Conservation (phyloP, 2,888 invertebrate genomes). For the Papilio demoleus region DNA sequence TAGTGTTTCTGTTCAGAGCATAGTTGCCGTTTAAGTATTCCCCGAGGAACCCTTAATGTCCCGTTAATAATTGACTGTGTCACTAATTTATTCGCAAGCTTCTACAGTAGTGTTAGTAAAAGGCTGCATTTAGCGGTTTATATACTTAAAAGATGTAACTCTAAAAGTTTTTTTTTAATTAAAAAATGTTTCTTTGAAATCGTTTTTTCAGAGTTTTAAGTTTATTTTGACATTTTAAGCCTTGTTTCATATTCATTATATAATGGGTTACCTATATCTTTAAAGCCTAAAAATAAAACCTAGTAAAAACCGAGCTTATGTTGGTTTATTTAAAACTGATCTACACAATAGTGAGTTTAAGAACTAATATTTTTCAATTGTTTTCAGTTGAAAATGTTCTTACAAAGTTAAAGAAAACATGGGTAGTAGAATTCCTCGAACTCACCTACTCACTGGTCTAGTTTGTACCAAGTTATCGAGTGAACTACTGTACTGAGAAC, state of each 20-base stretch:
- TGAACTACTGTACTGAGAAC: background rate
- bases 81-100: constrained; percentile 11
- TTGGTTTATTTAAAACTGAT: too few species aligned
- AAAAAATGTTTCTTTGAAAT: too few species aligned
- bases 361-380: background rate
- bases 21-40: background rate
- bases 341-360: too few species aligned
- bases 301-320: too few species aligned
- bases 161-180: too few species aligned
- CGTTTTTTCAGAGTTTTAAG: too few species aligned
- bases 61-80: constrained; percentile 2
- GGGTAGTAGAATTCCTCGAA: background rate
- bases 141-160: background rate
- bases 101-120: background rate
- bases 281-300: too few species aligned
- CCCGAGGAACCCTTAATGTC: constrained; percentile 9
- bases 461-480: constrained; percentile 10
- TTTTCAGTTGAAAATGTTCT: background rate
- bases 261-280: too few species aligned
- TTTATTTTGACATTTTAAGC: too few species aligned
- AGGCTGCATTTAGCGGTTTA: background rate
- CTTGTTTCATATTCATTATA: too few species aligned
- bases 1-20: background rate
- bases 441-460: background rate
- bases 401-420: background rate